Base-by-base conservation (phyloP, 2,113 vertebrate species). In the Melanotaenia duboulayi region DNA sequence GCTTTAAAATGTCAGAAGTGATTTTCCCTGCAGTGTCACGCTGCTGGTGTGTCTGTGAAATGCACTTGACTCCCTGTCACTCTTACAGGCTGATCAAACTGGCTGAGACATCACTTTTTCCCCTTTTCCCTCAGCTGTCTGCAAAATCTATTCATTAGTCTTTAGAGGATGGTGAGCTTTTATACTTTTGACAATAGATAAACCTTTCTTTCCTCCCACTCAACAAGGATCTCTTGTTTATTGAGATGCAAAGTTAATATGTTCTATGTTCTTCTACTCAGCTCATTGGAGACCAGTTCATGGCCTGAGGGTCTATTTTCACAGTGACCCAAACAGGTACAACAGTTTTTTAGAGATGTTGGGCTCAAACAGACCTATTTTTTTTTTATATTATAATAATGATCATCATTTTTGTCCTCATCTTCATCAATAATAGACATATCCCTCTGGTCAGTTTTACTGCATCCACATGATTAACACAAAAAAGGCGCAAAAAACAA, bases 1-100 rank as follows among this genome's bases (percentile, higher is more conserved):
- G 68, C 56, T 80, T 28, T 65, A 58, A 11, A 20, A 0, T 69
- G 74, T 84, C 83, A 72, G 85, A 77, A 78, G 75, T 62, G 79
- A 49, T 79, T 67, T 77, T 68, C 75, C 16, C n/a, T n/a, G 22
- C 12, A 8, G 74, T 82, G 80, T 80, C 68, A 83, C 16, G 16
- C 71, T 49, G 51, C 37, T 32, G 20, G 24, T 57, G 76, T 19
- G 14, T 74, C 74, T 71, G 59, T 78, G 56, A 84, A 74, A 78
- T 42, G 35, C 59, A 50, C 32, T 70, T 23, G 12, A 66, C 74
- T 88, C 54, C 28, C 50, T 60, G 59, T 85, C 74, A 28, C 22
- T 62, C 80, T 72, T 24, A 48, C 46, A 19, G 69, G 74, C 16
- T 74, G 72, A 83, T 83, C 67, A 85, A 57, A 76, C 74, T 56